phyloP scores from a whole-genome alignment of 2,797 vertebrate genomes.

The Acipenser transmontanus region DNA sequence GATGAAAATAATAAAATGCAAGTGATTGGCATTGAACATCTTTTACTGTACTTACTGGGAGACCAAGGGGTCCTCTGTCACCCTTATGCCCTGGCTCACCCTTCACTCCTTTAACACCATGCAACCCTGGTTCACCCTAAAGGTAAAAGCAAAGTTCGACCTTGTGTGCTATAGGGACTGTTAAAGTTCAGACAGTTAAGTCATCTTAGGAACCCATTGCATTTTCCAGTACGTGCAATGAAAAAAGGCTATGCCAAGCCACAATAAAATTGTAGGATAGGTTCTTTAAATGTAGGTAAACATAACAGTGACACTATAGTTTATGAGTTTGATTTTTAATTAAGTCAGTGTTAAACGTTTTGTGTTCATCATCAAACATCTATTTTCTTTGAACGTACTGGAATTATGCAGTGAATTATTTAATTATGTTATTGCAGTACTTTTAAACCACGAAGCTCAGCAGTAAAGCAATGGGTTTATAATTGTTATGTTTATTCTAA shows the following conservation, averaged over 20 bases:
- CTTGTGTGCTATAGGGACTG: constrained; percentile 52
- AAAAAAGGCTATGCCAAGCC: no score
- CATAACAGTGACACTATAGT: no score
- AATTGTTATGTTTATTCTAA: no score
- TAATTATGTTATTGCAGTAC: no score
- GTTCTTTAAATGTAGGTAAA: constrained; percentile 2
- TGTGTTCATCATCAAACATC: no score
- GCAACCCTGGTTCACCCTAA: constrained; percentile 94
- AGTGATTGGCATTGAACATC: no score
- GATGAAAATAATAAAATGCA: constrained; percentile 33
- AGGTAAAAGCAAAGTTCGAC: constrained; percentile 69
- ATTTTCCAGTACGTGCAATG: constrained; percentile 50
- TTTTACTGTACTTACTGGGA: constrained; percentile 87
- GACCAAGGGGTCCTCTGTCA: constrained; percentile 95
- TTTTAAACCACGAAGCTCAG: no score
- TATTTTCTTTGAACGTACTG: no score
- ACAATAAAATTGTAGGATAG: not conserved
- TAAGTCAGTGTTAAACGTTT: no score
- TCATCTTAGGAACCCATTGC: constrained; percentile 43
- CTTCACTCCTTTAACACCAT: constrained; percentile 88
- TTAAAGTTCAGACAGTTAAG: constrained; percentile 54
- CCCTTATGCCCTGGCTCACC: constrained; percentile 95
- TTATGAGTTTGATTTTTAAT: no score
- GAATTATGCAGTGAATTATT: no score
- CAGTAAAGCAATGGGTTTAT: no score